Conservation (phyloP, 2,113 vertebrate genomes). For the Toxotes chatareus region DNA sequence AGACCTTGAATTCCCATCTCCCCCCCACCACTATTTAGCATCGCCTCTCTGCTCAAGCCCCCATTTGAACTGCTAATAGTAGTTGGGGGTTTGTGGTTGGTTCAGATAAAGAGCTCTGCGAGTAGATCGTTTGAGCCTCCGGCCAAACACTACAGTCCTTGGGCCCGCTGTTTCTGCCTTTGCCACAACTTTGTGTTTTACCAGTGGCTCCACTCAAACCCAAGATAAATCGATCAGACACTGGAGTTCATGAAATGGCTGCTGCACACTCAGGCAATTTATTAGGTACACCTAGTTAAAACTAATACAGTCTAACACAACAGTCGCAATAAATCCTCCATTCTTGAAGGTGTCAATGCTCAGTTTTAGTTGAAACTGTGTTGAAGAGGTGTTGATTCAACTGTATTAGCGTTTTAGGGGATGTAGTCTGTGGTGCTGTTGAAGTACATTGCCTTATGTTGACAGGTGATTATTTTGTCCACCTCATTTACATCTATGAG, state of each 20-base stretch:
- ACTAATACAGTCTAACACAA: neutral
- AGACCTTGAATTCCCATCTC: slow-evolving; percentile 72
- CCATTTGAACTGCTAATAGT: slow-evolving; percentile 62
- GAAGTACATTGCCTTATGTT: neutral
- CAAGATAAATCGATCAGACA: slow-evolving; percentile 48
- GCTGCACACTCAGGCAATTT: neutral
- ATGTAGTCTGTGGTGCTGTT: neutral
- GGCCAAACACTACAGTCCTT: slow-evolving; percentile 71
- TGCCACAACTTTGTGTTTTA: slow-evolving; percentile 68
- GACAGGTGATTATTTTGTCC: neutral
- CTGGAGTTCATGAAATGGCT: slow-evolving; percentile 53
- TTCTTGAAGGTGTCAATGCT: neutral
- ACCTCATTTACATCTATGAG: neutral
- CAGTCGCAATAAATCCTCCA: neutral
- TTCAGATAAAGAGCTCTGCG: slow-evolving; percentile 68
- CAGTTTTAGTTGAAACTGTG: neutral
- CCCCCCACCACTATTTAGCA: slow-evolving; percentile 44
- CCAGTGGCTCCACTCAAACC: slow-evolving; percentile 71
- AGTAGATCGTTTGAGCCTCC: slow-evolving; percentile 64
- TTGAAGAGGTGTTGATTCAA: neutral
- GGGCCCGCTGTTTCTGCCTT: slow-evolving; percentile 53
- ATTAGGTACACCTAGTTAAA: slow-evolving; percentile 1
- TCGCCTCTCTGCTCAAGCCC: slow-evolving; percentile 41
- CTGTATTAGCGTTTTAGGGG: neutral
- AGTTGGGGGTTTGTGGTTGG: slow-evolving; percentile 69